Conservation (phyloP, 2,888 invertebrate species). For the Polydesmus complanatus region DNA sequence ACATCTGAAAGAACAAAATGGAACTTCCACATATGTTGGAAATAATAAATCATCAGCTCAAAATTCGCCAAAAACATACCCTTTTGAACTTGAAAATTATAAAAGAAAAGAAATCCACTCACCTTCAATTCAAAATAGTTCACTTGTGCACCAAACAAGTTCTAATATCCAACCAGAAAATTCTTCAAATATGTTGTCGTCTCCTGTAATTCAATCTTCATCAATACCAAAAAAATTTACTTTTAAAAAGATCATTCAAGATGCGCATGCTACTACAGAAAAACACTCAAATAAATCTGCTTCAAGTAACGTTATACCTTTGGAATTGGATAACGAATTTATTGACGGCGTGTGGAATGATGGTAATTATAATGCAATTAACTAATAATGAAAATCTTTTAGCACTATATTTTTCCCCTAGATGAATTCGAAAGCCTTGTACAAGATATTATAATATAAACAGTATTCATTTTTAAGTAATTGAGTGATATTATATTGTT, state of each 20-base stretch:
- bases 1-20: too few species aligned
- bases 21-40: too few species aligned
- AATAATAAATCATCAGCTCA: too few species aligned
- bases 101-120: too few species aligned
- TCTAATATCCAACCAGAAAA: background rate
- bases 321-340: background rate
- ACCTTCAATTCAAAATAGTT: background rate
- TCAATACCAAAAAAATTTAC: background rate
- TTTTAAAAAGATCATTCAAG: background rate
- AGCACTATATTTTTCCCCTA: background rate
- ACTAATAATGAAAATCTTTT: background rate
- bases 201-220: background rate
- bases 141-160: background rate
- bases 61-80: too few species aligned
- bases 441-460: too few species aligned
- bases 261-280: background rate
- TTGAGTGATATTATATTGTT: too few species aligned
- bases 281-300: background rate
- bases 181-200: background rate
- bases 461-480: too few species aligned
- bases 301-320: background rate
- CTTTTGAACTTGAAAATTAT: too few species aligned
- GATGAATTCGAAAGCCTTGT: background rate
- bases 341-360: background rate
- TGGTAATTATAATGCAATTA: background rate